phyloP scores from a whole-genome alignment of 2,888 invertebrate genomes.

The Campopleginae sp. region DNA sequence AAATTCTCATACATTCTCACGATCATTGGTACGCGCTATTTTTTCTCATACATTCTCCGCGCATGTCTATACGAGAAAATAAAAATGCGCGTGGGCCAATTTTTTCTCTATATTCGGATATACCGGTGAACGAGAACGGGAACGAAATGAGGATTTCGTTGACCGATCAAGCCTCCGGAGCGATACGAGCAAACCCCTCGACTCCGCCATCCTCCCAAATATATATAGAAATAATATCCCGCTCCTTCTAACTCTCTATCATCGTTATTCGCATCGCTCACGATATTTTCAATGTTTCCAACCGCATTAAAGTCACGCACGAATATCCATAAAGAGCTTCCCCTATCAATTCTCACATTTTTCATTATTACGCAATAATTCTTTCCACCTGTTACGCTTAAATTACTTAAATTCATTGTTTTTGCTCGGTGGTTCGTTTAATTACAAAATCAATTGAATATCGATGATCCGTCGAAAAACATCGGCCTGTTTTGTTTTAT shows the following conservation, averaged over 20 bases:
- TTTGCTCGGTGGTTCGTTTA: background rate
- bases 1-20: constrained; percentile 17
- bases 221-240: constrained; percentile 6
- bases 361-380: constrained; percentile 6
- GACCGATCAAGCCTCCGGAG: constrained; percentile 42
- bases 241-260: background rate
- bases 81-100: background rate
- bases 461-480: background rate
- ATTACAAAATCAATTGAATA: constrained; percentile 23
- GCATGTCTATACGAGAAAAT: background rate
- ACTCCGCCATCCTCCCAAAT: background rate
- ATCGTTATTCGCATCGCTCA: constrained; percentile 10
- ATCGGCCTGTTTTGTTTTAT: background rate
- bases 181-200: background rate
- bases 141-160: constrained; percentile 56
- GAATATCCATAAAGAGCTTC: constrained; percentile 23
- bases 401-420: background rate
- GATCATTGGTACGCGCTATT: background rate
- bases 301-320: background rate
- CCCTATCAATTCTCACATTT: constrained; percentile 17
- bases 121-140: constrained; percentile 8
- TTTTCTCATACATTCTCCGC: background rate
- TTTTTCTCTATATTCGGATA: constrained; percentile 25
- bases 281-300: constrained; percentile 14
- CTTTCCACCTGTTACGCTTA: background rate